Evolutionary conservation across 1,140 invertebrate species (phyloP), one percentile per base, ranked within the genome.

Genomic region (Acromyrmex heyeri): DNA sequence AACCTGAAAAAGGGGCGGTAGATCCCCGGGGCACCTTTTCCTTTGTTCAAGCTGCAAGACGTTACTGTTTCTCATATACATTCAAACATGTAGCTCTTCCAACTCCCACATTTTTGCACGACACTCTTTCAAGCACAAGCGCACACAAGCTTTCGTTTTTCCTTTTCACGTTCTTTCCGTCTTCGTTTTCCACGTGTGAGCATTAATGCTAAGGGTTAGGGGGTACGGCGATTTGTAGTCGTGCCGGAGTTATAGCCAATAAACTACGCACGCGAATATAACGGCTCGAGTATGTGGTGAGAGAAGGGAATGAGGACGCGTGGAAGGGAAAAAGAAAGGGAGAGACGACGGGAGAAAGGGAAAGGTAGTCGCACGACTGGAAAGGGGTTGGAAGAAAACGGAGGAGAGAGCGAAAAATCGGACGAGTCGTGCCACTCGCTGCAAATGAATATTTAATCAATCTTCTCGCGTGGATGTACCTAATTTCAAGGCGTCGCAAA

Each of bases 361-460:
- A 18, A 16, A 67, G 59, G 21, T 44, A 67, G 27, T 10, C 34
- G 82, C 38, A 53, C 18, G 44, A 30, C 21, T 38, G 59, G 24
- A 65, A 67, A 55, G 62, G 8, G 18, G 48, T 50, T 38, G 53
- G 59, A 79, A 81, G 75, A 34, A 62, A 44, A 24, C 6, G 61
- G 21, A 21, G 48, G 6, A 48, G n/a, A 59, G 61, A 81, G 55
- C 21, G 62, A 78, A 86, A 86, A 79, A 86, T 53, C 24, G 44
- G 10, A 12, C 34, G 14, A 27, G 76, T 44, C 65, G 75, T 50
- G 62, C 61, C 83, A 79, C 48, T 67, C 86, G 86, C 89, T 91
- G 92, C 94, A 93, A 94, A 94, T 94, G 93, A 94, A 94, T 95
- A 94, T 94, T 95, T 95, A 94, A 94, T 95, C 93, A 92, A 94